phyloP scores from a whole-genome alignment of 2,113 vertebrate species.

The Indicator maculatus region DNA sequence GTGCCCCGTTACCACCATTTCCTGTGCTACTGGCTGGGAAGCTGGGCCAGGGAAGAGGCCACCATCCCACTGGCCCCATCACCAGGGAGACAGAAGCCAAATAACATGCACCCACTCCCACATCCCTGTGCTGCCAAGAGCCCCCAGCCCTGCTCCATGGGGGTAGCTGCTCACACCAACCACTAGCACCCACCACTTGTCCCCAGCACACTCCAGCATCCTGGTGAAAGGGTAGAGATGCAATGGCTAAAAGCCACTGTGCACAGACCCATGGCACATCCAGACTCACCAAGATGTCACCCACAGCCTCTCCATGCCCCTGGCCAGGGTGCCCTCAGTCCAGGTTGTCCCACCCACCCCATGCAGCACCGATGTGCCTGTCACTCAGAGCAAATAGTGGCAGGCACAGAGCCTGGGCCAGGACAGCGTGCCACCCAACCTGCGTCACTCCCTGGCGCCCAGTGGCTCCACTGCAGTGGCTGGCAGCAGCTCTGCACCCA shows the following conservation, averaged over 20 bases:
- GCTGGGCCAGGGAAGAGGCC: not conserved
- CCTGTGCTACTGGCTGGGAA: rapidly evolving
- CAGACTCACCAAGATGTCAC: rapidly evolving
- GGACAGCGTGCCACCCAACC: not conserved
- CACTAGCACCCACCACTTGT: not conserved
- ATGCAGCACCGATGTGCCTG: not conserved
- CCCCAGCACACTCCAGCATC: not conserved
- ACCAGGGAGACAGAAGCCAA: slow-evolving; percentile 37
- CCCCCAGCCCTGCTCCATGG: not conserved
- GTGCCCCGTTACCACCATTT: not conserved
- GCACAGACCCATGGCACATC: rapidly evolving
- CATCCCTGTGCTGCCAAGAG: not conserved
- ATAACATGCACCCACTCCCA: not conserved
- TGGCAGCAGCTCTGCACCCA: rapidly evolving
- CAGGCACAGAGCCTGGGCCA: not conserved
- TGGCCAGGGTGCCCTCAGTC: not conserved
- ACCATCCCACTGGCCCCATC: not conserved
- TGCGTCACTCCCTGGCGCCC: slow-evolving; percentile 39
- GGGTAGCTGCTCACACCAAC: not conserved
- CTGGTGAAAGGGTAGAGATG: not conserved
- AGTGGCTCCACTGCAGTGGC: not conserved
- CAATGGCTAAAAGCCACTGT: rapidly evolving
- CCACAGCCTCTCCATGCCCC: rapidly evolving
- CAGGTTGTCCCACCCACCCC: not conserved
- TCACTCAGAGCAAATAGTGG: slow-evolving; percentile 21